These are phyloP conservation scores for Zaprionus lachaisei DNA, from an alignment of 1,140 invertebrate genomes.

Conservation along the genomic window DNA sequence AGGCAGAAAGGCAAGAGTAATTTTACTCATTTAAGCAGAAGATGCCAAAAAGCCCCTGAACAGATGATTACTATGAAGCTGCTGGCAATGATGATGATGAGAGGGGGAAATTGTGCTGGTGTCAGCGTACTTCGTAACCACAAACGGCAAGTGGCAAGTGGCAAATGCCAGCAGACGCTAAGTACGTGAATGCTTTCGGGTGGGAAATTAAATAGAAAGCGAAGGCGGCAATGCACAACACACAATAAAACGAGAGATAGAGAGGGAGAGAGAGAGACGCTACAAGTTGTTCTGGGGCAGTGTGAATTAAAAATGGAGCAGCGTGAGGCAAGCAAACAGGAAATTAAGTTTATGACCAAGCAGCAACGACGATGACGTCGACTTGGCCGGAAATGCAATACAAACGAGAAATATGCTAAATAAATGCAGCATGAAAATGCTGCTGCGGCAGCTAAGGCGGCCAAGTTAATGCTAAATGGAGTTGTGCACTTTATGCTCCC, in stretches of 20 bases:
- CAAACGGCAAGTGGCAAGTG: constrained; percentile 52
- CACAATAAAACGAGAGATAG: constrained; percentile 3
- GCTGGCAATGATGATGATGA: constrained; percentile 30
- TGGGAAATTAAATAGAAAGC: constrained; percentile 80
- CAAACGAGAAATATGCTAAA: constrained; percentile 75
- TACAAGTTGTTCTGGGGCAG: constrained; percentile 52
- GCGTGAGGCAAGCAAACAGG: constrained; percentile 43
- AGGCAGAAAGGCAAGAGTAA: constrained; percentile 45
- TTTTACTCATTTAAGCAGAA: constrained; percentile 57
- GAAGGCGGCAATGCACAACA: constrained; percentile 27
- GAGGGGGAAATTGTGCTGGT: constrained; percentile 41
- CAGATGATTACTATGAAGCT: constrained; percentile 31
- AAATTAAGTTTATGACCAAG: constrained; percentile 75
- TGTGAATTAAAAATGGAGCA: constrained; percentile 51
- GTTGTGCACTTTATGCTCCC: constrained; percentile 65
- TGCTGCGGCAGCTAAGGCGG: constrained; percentile 44
- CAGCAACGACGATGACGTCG: background rate
- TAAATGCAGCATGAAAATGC: constrained; percentile 61
- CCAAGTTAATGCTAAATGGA: constrained; percentile 73
- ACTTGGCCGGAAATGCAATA: constrained; percentile 60
- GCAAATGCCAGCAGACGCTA: constrained; percentile 33
- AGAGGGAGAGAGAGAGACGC: constrained; percentile 19
- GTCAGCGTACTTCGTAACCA: constrained; percentile 32
- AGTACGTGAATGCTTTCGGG: constrained; percentile 64
- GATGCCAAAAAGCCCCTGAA: constrained; percentile 14